Evolutionary conservation across 2,888 invertebrate species (phyloP), one percentile per base, ranked within the genome.

Genomic region (Ditylenchus weischeri): DNA sequence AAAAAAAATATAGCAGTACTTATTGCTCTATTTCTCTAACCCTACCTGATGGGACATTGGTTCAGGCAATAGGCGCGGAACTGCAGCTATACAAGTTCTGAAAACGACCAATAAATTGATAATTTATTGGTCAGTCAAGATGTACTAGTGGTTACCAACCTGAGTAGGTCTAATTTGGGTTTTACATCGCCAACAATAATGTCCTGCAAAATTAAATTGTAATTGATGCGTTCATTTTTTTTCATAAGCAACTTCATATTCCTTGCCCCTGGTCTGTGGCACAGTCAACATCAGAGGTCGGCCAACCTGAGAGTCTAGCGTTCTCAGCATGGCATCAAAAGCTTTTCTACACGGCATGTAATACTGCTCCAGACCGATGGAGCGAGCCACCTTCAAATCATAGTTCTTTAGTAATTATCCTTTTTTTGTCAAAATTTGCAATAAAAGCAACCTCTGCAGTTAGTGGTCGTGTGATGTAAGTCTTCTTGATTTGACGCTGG

Each of bases 61-160:
- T 83, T 98, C 96, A 0, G 96, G 98, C 77, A 98, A 92, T 35
- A 99, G 86, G 71, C 96, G 89, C 0, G 96, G 98, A 79, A 99
- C 93, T 7, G 98, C 95, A 11, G 98, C 96, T 19, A 99, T 92
- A 83, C 98, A 98, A 0, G 96, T 98, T 57, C 96, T 88, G 84
- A 43, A 43, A 98, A 5, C 96, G 15, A 48, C n/a, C 35, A 21
- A 58, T 36, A 58, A 36, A 19, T n/a, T n/a, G n/a, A n/a, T n/a
- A 58, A 58, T 36, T 3, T 10, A 23, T 1, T 54, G 6, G 4
- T 13, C 10, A 6, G 7, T 54, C 23, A 10, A 54, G 18, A 29
- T 43, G 6, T 35, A 61, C n/a, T 11, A 19, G 21, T 62, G 11
- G n/a, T 21, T 15, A 10, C 21, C 0, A 43, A 43, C 43, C 43